Conservation (phyloP, 2,113 vertebrate species). For the Ardeotis arabs region DNA sequence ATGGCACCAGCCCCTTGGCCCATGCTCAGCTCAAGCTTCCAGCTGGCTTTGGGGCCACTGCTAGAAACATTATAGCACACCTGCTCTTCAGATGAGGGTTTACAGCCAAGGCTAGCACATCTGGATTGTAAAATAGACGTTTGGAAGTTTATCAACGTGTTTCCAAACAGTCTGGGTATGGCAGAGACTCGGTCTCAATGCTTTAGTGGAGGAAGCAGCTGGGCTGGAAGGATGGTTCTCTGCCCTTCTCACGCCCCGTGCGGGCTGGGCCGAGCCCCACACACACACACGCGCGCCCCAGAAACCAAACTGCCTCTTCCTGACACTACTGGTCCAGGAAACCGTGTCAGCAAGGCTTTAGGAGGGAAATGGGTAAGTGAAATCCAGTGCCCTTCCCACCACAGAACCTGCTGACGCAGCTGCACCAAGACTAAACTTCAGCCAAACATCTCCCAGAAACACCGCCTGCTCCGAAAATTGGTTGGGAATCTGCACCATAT, state of each 20-base stretch:
- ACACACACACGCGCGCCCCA: background rate
- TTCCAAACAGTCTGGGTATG: constrained; percentile 71
- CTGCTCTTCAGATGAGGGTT: constrained; percentile 75
- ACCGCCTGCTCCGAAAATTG: background rate
- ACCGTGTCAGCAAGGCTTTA: background rate
- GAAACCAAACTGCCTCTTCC: constrained; percentile 6
- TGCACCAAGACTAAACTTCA: background rate
- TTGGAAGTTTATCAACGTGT: constrained; percentile 72
- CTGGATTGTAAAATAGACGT: constrained; percentile 74
- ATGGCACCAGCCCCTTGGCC: constrained; percentile 59
- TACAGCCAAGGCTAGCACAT: constrained; percentile 76
- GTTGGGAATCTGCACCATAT: background rate
- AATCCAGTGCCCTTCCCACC: constrained; percentile 25
- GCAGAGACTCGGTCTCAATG: constrained; percentile 55
- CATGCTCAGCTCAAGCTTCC: constrained; percentile 63
- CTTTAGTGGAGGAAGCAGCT: constrained; percentile 70
- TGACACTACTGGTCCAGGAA: background rate
- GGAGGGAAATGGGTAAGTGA: background rate
- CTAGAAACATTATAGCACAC: constrained; percentile 77
- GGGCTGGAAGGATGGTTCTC: constrained; percentile 12
- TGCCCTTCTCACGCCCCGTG: constrained; percentile 18
- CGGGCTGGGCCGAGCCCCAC: background rate
- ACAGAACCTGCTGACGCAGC: background rate
- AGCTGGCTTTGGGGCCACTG: constrained; percentile 68
- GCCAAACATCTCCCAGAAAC: constrained; percentile 30